Conservation (phyloP, 2,113 vertebrate species). For the Entelurus aequoreus region DNA sequence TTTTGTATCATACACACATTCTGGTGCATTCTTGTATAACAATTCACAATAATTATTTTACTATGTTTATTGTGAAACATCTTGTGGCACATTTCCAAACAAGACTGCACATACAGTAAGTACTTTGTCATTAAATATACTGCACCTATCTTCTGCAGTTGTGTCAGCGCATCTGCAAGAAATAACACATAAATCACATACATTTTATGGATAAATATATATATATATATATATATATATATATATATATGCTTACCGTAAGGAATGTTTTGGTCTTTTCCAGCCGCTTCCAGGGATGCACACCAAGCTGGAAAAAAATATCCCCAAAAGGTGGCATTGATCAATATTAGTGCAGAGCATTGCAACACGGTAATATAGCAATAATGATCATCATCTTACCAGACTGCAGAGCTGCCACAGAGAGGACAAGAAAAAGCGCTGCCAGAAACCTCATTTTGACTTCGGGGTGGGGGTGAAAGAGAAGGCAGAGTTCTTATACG, state of each 20-base stretch:
- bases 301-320: constrained; percentile 41
- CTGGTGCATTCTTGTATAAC: background rate
- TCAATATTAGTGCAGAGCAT: too few species aligned
- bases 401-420: constrained; percentile 48
- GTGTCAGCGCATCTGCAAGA: constrained; percentile 33
- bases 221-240: too few species aligned
- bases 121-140: background rate
- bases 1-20: background rate
- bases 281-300: constrained; percentile 54
- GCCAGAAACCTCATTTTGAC: constrained; percentile 53
- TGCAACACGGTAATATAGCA: background rate
- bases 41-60: too few species aligned
- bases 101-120: too few species aligned
- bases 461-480: constrained; percentile 7
- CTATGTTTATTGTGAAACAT: background rate
- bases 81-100: background rate
- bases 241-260: constrained; percentile 41
- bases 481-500: background rate
- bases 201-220: too few species aligned
- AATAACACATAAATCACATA: background rate
- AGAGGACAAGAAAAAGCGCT: constrained; percentile 49
- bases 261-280: constrained; percentile 27
- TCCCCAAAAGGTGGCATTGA: constrained; percentile 1
- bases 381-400: constrained; percentile 51
- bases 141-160: constrained; percentile 59